Evolutionary conservation across 2,797 vertebrate species (phyloP).

Genomic region (Otolemur crassicaudatus): DNA sequence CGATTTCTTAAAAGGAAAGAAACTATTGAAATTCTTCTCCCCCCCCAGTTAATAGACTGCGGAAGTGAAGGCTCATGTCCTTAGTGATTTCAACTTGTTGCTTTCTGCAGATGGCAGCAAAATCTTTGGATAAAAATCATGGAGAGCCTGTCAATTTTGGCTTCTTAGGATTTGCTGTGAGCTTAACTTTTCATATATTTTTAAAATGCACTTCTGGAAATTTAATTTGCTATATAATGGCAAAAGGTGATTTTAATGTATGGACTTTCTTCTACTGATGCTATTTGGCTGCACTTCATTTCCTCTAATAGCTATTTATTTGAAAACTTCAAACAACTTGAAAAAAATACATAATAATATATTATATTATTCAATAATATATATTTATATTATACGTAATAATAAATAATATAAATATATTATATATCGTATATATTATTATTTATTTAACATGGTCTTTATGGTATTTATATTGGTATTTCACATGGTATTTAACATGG

Average conservation of each 20-base stretch:
- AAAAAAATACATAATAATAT: no score
- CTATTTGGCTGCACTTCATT: background rate
- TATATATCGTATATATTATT: no score
- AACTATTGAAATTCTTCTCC: background rate
- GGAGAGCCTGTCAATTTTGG: background rate
- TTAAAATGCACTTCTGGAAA: background rate
- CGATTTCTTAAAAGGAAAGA: constrained; percentile 15
- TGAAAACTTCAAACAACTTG: background rate
- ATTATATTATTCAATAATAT: no score
- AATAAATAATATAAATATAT: no score
- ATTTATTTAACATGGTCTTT: no score
- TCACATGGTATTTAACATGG: no score
- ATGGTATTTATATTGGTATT: no score
- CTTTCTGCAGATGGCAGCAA: constrained; percentile 31
- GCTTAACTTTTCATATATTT: constrained; percentile 12
- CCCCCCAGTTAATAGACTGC: background rate
- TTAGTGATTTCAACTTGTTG: background rate
- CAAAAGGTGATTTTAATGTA: background rate
- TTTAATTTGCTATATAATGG: constrained; percentile 11
- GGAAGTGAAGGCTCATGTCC: background rate
- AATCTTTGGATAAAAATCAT: background rate
- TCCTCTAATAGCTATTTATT: background rate
- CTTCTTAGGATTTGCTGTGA: background rate
- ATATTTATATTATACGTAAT: no score
- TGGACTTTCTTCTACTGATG: background rate